Conservation (phyloP, 2,113 vertebrate genomes). For the Hystrix brachyura region DNA sequence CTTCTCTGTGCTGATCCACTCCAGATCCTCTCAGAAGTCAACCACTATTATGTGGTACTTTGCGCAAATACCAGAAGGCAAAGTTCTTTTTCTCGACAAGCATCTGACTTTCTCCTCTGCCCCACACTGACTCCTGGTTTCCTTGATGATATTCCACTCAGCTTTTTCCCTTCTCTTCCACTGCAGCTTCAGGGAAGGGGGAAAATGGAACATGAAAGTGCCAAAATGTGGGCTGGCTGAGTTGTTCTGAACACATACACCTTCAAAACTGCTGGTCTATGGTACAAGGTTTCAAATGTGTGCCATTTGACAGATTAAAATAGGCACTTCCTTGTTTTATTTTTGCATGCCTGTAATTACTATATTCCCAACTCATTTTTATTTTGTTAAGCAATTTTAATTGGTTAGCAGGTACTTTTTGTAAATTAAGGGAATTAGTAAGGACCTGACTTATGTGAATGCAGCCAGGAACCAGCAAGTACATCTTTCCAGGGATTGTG, state of each 20-base stretch:
- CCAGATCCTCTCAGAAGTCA: not conserved
- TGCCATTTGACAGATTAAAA: not conserved
- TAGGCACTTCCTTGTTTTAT: not conserved
- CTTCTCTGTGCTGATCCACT: not conserved
- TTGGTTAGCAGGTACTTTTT: not conserved
- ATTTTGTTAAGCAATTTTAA: not conserved
- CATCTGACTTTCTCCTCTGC: not conserved
- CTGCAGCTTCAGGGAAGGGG: not conserved
- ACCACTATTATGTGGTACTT: not conserved
- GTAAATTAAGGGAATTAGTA: conserved; percentile 21
- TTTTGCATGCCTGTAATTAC: conserved; percentile 30
- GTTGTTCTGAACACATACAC: not conserved
- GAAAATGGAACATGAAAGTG: not conserved
- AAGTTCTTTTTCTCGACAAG: not conserved
- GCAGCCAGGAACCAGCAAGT: not conserved
- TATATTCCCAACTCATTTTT: not conserved
- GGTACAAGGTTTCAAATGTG: not conserved
- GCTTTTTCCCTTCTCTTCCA: not conserved
- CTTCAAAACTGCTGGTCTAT: not conserved
- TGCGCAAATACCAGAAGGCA: not conserved
- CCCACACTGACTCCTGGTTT: not conserved
- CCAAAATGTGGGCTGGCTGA: not conserved
- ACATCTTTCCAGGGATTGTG: not conserved
- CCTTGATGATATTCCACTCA: not conserved
- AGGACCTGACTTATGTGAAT: not conserved